Evolutionary conservation across 2,113 vertebrate species (phyloP), one percentile per base, ranked within the genome.

Genomic region (Boulengeromyrus knoepffleri): DNA sequence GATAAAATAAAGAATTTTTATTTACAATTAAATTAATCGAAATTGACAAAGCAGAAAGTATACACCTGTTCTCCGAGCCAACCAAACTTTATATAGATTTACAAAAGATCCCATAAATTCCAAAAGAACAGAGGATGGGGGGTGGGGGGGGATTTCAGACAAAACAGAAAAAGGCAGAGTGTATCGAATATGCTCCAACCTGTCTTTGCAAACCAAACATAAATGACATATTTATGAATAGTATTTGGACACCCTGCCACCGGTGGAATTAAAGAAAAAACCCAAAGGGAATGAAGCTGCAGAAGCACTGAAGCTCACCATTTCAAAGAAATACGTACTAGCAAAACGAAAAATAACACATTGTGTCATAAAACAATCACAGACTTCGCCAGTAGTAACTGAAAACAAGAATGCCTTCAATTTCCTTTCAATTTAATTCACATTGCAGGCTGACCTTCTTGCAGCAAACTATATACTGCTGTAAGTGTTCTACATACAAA

Each of bases 281-380:
- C 92, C 91, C 5, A 92, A 93, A 92, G 91, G 90, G 90, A 94
- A 92, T 93, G 66, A 92, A 92, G 88, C 90, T 93, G 92, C 92
- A 93, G 89, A 94, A 94, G 93, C 91, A 93, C 90, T 88, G 86
- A 46, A 90, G 80, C 92, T 91, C 88, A 87, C 66, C 90, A 93
- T 93, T 93, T 92, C 88, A 90, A 92, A 83, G 92, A 85, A 87
- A 86, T 46, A 85, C 21, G 47, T n/a, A 66, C 17, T 12, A 62
- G 0, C 85, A 12, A 13, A 36, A 58, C n/a, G 39, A 80, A 70
- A 31, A 31, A 62, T 0, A 31, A 62, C 8, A 66, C 62, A 27
- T 9, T 70, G 62, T 74, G 42, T 45, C 1, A 88, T 49, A 47
- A 85, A 88, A 45, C 45, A 87, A 77, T 88, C 88, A 93, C 70